Base-by-base conservation (phyloP, 2,113 vertebrate genomes). In the Edolisoma coerulescens region DNA sequence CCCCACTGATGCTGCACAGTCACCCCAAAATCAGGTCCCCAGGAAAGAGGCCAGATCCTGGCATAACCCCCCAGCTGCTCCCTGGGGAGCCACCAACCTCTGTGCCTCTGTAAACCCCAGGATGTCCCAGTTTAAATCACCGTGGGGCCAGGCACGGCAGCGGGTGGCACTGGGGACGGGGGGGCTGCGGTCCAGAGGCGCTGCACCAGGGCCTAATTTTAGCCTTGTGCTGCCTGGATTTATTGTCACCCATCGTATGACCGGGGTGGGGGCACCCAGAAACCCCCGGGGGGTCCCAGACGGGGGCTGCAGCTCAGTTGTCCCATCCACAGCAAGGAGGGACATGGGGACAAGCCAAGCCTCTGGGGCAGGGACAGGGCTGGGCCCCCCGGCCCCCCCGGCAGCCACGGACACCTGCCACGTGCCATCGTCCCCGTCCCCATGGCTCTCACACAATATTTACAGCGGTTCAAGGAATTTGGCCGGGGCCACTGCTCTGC, bases 371-470 rank as follows among this genome's bases (percentile, higher is more conserved):
- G 59, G 41, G 32, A 7, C 39, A 24, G 39, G 19, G 16, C 42
- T 17, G 77, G 65, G 16, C 16, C 71, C 70, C 37, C 32, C 2
- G 1, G 1, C 22, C 39, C 63, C 56, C 81, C 61, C 16, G 0
- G 75, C 41, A 8, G 47, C 70, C 6, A 0, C 30, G 13, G 82
- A 24, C 96, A 96, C 93, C 96, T 95, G 96, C 90, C 90, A 75
- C 30, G 69, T 54, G 94, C 85, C 86, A 78, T 90, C 87, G 56
- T 77, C 83, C 84, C 93, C 0, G 77, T 96, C 93, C 89, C 95
- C 95, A 93, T 95, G 95, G 94, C 68, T 92, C 83, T 90, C 53
- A 21, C 63, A 93, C 80, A 96, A 96, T 95, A 96, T 97, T 96
- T 92, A 92, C 94, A 75, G 83, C 1, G 1, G 2, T 39, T 15